Conservation (phyloP, 2,888 invertebrate genomes). For the Diaphora mendica region DNA sequence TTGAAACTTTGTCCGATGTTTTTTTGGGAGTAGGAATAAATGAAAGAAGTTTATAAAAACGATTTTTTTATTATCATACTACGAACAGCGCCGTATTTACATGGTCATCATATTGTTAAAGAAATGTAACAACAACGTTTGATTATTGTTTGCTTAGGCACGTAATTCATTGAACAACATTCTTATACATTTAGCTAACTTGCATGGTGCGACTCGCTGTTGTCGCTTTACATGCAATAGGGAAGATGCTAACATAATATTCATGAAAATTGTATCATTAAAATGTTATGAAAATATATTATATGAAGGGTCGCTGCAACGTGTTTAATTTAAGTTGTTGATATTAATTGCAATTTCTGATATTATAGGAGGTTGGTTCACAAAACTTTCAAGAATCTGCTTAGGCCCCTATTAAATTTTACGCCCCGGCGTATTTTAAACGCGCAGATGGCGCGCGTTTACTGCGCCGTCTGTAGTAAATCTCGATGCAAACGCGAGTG, state of each 20-base stretch:
- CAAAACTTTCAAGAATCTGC: neutral
- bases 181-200: conserved; percentile 64
- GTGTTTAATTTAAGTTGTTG: neutral
- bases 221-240: conserved; percentile 22
- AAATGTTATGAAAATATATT: neutral
- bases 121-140: conserved; percentile 85
- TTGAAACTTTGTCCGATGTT: neutral
- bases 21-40: conserved; percentile 44
- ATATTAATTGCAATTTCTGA: neutral
- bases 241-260: conserved; percentile 30
- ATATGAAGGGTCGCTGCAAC: conserved; percentile 1
- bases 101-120: conserved; percentile 85
- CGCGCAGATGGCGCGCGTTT: no score
- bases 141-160: conserved; percentile 82
- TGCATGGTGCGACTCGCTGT: conserved; percentile 46
- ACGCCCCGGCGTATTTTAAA: no score
- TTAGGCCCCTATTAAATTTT: no score
- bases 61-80: conserved; percentile 83
- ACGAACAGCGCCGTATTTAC: conserved; percentile 86
- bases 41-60: conserved; percentile 78
- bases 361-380: neutral
- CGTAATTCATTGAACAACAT: conserved; percentile 77
- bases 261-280: conserved; percentile 28
- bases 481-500: no score
- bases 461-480: no score